Percentiles rank a stretch among this genome's conserved stretches.
Evolutionary conservation across 1,140 invertebrate genomes (phyloP).

Genomic region (Sycophaga agraensis): DNA sequence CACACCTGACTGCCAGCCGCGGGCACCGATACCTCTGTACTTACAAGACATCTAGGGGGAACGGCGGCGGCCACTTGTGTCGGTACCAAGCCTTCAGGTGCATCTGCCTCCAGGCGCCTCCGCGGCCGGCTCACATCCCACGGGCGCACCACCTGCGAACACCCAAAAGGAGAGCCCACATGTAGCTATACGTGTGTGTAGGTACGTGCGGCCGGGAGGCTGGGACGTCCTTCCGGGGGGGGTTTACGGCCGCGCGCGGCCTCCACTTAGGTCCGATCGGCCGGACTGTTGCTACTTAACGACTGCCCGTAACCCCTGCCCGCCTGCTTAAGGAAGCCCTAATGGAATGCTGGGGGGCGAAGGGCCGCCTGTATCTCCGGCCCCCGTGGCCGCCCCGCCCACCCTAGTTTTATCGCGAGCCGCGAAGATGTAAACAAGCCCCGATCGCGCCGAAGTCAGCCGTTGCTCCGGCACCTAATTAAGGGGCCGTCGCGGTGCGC

Average conservation of each 20-base stretch:
- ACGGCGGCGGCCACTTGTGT: constrained; percentile 50
- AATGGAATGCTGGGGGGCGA: too few relatives aligned
- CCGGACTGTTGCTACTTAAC: constrained; percentile 20
- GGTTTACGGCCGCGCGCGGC: too few relatives aligned
- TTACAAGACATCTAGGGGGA: constrained; percentile 52
- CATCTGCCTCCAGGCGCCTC: constrained; percentile 40
- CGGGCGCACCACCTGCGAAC: neutral
- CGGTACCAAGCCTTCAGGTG: constrained; percentile 48
- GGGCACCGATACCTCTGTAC: constrained; percentile 33
- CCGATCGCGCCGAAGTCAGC: too few relatives aligned
- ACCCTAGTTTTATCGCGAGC: too few relatives aligned
- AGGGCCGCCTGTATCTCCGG: too few relatives aligned
- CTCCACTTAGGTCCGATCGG: constrained; percentile 17
- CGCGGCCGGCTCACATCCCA: constrained; percentile 1
- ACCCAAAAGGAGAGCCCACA: too few relatives aligned
- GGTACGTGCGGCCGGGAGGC: neutral
- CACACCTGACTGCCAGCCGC: too few relatives aligned
- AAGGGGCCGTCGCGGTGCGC: too few relatives aligned
- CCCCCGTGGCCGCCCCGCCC: neutral
- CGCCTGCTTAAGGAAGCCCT: too few relatives aligned
- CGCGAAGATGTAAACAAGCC: too few relatives aligned
- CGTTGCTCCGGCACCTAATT: too few relatives aligned
- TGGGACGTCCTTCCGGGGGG: neutral
- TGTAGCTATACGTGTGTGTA: too few relatives aligned
- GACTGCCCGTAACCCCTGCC: neutral